A percentile compares a stretch with the other conserved stretches of the same genome.
Conservation (phyloP, 2,888 invertebrate genomes). For the Artemia sinica region DNA sequence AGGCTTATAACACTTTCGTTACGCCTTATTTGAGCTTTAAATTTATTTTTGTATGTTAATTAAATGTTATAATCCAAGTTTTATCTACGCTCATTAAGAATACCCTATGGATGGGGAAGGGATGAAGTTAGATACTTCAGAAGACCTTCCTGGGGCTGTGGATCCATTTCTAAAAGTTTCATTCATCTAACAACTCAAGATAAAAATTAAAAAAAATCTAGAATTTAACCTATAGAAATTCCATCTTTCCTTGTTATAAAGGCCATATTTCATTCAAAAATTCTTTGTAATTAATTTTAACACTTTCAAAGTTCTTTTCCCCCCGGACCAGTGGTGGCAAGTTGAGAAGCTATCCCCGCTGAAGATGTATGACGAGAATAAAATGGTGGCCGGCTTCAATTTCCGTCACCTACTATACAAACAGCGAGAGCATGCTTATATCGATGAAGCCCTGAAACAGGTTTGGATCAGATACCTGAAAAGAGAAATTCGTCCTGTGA, state of each 20-base stretch:
- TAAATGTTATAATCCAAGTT: no score
- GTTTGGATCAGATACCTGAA: conserved; percentile 57
- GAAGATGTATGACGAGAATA: conserved; percentile 74
- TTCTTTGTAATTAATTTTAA: conserved; percentile 25
- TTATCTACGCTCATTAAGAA: no score
- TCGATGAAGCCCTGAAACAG: conserved; percentile 49
- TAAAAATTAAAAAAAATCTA: no score
- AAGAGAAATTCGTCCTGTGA: conserved; percentile 58
- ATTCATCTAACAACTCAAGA: no score
- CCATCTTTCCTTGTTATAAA: neutral
- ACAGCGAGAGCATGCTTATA: conserved; percentile 50
- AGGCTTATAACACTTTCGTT: no score
- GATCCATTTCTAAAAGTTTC: no score
- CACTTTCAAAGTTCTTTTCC: conserved; percentile 22
- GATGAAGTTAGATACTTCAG: no score
- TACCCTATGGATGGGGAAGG: no score
- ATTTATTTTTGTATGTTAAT: no score
- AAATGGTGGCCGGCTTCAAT: conserved; percentile 62
- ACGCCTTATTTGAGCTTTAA: no score
- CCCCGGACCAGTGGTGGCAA: conserved; percentile 60
- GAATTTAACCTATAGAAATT: neutral
- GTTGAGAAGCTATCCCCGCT: conserved; percentile 75
- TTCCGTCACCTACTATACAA: conserved; percentile 64
- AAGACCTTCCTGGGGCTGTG: no score
- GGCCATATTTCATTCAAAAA: conserved; percentile 15